A percentile compares a stretch with the other conserved stretches of the same genome.
Conservation (phyloP, 2,797 vertebrate species). For the Arctocebus calabarensis region DNA sequence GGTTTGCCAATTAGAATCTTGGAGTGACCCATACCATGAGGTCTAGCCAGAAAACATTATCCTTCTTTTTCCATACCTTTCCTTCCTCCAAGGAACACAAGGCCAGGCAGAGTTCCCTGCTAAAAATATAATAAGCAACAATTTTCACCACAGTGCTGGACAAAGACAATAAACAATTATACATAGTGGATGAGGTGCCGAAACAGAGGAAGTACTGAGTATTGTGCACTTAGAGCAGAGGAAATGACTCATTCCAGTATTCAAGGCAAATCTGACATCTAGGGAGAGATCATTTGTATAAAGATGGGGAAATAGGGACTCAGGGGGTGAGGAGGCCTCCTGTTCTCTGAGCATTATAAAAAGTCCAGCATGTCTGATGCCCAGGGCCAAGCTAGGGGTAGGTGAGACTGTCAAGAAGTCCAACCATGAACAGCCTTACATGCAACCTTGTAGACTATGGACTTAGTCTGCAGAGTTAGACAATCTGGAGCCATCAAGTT, state of each 20-base stretch:
- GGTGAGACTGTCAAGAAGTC: background rate
- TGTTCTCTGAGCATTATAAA: background rate
- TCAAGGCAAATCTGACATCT: background rate
- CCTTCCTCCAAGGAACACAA: background rate
- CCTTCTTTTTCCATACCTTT: background rate
- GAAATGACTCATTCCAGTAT: background rate
- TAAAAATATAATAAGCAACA: conserved; percentile 13
- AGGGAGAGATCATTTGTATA: background rate
- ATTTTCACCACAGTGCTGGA: background rate
- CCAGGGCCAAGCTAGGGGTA: background rate
- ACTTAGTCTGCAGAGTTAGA: background rate
- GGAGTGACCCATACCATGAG: background rate
- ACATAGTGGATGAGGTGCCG: background rate
- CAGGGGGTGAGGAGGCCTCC: background rate
- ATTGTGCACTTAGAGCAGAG: background rate
- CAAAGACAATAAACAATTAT: background rate
- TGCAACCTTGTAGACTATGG: background rate
- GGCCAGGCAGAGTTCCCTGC: background rate
- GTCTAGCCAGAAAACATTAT: background rate
- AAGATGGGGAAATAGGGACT: background rate
- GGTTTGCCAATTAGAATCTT: background rate
- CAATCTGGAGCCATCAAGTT: background rate
- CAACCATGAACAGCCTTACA: background rate
- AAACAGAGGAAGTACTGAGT: background rate
- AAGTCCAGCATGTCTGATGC: background rate